Conservation (phyloP, 2,797 vertebrate genomes). For the Jordanella pulchra region DNA sequence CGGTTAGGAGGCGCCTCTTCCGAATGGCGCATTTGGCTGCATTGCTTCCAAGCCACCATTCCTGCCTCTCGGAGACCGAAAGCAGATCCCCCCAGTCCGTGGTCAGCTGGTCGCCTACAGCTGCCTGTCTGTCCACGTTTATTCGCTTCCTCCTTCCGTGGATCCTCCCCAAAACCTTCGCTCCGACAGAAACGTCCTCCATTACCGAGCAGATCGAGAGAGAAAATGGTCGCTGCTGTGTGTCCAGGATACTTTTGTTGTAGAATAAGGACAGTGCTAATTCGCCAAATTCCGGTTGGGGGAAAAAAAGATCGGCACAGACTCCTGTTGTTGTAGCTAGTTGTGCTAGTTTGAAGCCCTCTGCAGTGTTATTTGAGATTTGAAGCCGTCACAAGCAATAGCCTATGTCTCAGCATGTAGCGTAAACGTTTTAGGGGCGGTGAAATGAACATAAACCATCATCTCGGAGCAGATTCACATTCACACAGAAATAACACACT, state of each 20-base stretch:
- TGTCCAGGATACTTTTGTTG: conserved; percentile 53
- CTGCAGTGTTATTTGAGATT: conserved; percentile 86
- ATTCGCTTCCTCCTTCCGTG: conserved; percentile 82
- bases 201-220: conserved; percentile 63
- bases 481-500: conserved; percentile 24
- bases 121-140: conserved; percentile 78
- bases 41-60: conserved; percentile 81
- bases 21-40: conserved; percentile 82
- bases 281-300: conserved; percentile 58
- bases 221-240: conserved; percentile 71
- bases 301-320: conserved; percentile 53
- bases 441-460: conserved; percentile 84
- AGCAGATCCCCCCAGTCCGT: conserved; percentile 81
- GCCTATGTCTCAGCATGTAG: conserved; percentile 83
- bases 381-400: conserved; percentile 85
- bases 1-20: conserved; percentile 75
- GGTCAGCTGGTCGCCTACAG: conserved; percentile 87
- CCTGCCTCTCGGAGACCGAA: conserved; percentile 80
- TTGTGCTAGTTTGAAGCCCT: conserved; percentile 71
- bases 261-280: conserved; percentile 47
- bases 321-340: conserved; percentile 52
- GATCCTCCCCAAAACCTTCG: conserved; percentile 80
- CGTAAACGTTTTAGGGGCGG: conserved; percentile 88
- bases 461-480: conserved; percentile 74
- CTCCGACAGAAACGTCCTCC: conserved; percentile 74